These are phyloP conservation scores for Xylocampa areola DNA, from an alignment of 2,888 invertebrate genomes.

Conservation along the genomic window DNA sequence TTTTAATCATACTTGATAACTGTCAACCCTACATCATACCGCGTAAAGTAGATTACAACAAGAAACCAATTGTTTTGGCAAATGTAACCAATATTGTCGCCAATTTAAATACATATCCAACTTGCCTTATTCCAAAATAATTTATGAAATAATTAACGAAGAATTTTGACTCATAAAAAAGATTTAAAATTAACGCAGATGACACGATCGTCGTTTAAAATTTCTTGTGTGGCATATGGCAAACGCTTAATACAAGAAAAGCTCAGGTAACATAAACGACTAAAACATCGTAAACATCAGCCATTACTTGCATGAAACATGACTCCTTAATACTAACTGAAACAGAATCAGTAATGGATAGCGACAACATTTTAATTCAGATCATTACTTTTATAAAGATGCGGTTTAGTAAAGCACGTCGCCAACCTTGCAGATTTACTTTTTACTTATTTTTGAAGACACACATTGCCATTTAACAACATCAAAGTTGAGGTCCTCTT, in stretches of 20 bases:
- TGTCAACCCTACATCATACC: slow-evolving; percentile 56
- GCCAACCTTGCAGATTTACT: slow-evolving; percentile 72
- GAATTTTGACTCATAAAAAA: slow-evolving; percentile 27
- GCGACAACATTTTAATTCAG: slow-evolving; percentile 13
- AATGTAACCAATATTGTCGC: slow-evolving; percentile 50
- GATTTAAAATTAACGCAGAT: slow-evolving; percentile 44
- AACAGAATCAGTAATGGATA: slow-evolving; percentile 40
- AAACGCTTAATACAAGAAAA: slow-evolving; percentile 57
- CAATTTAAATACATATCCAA: slow-evolving; percentile 35
- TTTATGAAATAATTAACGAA: slow-evolving; percentile 37
- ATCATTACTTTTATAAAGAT: slow-evolving; percentile 42
- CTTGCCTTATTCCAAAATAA: slow-evolving; percentile 12
- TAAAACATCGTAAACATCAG: slow-evolving; percentile 17
- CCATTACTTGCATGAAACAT: slow-evolving; percentile 29
- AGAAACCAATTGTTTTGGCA: slow-evolving; percentile 54
- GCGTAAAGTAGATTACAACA: slow-evolving; percentile 54
- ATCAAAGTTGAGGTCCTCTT: slow-evolving; percentile 71
- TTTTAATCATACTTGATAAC: no score
- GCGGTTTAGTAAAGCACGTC: slow-evolving; percentile 65
- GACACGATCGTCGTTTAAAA: slow-evolving; percentile 58
- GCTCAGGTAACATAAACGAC: slow-evolving; percentile 48
- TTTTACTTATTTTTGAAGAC: slow-evolving; percentile 78
- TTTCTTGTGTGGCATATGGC: slow-evolving; percentile 70
- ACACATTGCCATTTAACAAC: slow-evolving; percentile 78
- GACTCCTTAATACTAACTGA: not conserved